phyloP scores from a whole-genome alignment of 2,888 invertebrate species.

The Apodemia zela region DNA sequence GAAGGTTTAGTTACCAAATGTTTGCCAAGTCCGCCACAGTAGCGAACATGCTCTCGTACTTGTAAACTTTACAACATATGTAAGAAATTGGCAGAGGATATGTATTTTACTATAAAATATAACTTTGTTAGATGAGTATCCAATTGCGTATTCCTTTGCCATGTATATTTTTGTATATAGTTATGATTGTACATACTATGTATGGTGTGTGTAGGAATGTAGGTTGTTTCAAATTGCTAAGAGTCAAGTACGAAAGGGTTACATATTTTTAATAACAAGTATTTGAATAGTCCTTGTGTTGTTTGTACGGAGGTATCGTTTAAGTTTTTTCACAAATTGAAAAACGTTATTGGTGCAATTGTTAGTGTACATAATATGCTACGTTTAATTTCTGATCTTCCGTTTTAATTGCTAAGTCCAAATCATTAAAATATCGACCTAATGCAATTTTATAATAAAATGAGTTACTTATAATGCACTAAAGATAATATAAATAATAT shows the following conservation, averaged over 20 bases:
- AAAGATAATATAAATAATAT: constrained; percentile 22
- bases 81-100: constrained; percentile 25
- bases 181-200: constrained; percentile 74
- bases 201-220: constrained; percentile 71
- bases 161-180: constrained; percentile 69
- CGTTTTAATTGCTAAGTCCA: neutral
- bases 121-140: constrained; percentile 38
- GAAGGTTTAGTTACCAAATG: constrained; percentile 61
- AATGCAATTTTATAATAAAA: constrained; percentile 8
- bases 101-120: constrained; percentile 18
- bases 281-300: constrained; percentile 6
- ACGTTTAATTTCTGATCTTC: constrained; percentile 10
- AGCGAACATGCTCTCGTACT: constrained; percentile 36
- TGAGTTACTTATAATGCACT: constrained; percentile 15
- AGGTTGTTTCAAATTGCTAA: constrained; percentile 68
- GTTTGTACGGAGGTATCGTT: constrained; percentile 9
- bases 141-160: constrained; percentile 42
- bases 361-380: neutral
- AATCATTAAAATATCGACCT: constrained; percentile 7
- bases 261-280: constrained; percentile 7
- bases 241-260: constrained; percentile 44
- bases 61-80: constrained; percentile 16
- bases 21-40: constrained; percentile 43
- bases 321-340: constrained; percentile 1
- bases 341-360: constrained; percentile 1